Percentiles rank a stretch among this genome's conserved stretches.
Conservation (phyloP, 2,888 invertebrate genomes). For the Trachelus iudaicus region DNA sequence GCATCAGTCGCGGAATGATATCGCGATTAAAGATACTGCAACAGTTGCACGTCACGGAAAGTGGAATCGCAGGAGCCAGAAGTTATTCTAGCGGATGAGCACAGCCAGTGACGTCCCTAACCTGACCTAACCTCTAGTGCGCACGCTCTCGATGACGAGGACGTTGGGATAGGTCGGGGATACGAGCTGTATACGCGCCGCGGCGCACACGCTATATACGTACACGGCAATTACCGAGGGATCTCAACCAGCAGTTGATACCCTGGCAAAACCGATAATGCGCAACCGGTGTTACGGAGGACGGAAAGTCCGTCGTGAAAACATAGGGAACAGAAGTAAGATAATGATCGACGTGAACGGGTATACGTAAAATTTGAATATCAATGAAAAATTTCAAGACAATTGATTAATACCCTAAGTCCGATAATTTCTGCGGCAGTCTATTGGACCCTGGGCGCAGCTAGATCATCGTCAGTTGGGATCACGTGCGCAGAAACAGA, state of each 20-base stretch:
- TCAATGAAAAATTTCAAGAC: background rate
- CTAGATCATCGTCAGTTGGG: constrained; percentile 33
- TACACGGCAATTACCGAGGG: background rate
- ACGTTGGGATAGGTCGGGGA: constrained; percentile 17
- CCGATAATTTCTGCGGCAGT: background rate
- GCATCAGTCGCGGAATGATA: background rate
- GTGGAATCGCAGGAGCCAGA: constrained; percentile 19
- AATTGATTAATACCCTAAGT: background rate
- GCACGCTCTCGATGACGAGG: constrained; percentile 51
- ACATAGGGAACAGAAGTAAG: background rate
- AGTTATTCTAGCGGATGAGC: constrained; percentile 37
- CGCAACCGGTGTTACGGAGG: background rate
- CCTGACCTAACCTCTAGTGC: constrained; percentile 37
- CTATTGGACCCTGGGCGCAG: background rate
- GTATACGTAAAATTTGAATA: background rate
- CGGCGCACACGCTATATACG: constrained; percentile 2
- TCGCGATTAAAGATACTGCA: background rate
- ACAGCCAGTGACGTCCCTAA: constrained; percentile 43
- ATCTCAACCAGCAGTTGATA: background rate
- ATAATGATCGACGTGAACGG: background rate
- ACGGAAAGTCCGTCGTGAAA: background rate
- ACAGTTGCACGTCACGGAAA: constrained; percentile 23
- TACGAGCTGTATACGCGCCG: background rate
- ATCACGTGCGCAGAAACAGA: constrained; percentile 54
- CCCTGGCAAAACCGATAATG: background rate